Evolutionary conservation across 2,113 vertebrate genomes (phyloP), one percentile per base, ranked within the genome.

Genomic region (Bettongia penicillata): DNA sequence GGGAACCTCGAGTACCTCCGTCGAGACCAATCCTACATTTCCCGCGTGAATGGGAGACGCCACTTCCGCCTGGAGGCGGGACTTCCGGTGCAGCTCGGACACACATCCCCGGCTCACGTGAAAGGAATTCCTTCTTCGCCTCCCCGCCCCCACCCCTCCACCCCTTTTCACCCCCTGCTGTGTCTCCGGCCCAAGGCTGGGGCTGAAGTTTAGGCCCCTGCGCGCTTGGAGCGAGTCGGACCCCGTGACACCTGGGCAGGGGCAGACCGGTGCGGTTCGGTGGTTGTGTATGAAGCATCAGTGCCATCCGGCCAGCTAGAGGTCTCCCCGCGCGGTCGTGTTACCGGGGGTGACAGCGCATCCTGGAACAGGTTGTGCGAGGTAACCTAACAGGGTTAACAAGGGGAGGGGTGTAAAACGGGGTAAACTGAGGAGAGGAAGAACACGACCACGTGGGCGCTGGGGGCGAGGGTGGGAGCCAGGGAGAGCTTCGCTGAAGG

Each of bases 41-140:
- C 96, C 96, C 95, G n/a, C 94, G 25, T 0, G 43, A 25, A 1
- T 0, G 2, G 3, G 1, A 0, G 0, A 9, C 3, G 47, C 25
- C 23, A 93, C 93, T 91, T 97, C 96, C 95, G 91, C 2, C 7
- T 23, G n/a, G 10, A 95, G 96, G 97, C 93, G 93, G 97, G 92
- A 95, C 96, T 98, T 98, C 96, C 98, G 92, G 94, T 1, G 68
- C 0, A 0, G 0, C 2, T 4, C 0, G 0, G 0, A 22, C n/a
- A n/a, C n/a, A n/a, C n/a, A 3, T 1, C n/a, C n/a, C 43, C 0
- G 19, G 19, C n/a, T 3, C 68, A 43, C 16, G n/a, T 16, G 68
- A 0, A 43, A 43, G 14, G 16, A 43, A n/a, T n/a, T 5, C 14
- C 4, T 19, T 77, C 5, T 77, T 37, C 61, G 6, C 31, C 31